A percentile compares a stretch with the other conserved stretches of the same genome.
These are phyloP conservation scores for Catostomus latipinnis DNA, from an alignment of 2,797 vertebrate genomes.

Conservation along the genomic window DNA sequence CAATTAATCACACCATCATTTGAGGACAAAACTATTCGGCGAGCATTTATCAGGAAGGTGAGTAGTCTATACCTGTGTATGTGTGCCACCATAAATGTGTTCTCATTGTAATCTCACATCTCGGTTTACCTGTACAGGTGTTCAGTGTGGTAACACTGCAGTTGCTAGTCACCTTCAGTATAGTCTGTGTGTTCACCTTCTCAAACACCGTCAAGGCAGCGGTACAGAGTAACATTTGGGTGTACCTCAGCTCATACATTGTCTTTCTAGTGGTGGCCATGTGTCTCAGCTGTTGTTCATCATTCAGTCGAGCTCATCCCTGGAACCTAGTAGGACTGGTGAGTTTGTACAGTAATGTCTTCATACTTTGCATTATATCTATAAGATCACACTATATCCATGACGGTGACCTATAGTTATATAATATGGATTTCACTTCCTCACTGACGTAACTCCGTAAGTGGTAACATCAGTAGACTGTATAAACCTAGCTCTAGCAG, in stretches of 20 bases:
- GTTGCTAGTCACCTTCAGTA: slow-evolving; percentile 84
- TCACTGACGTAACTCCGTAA: background rate
- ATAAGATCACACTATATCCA: background rate
- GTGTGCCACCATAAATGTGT: background rate
- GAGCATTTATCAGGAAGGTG: slow-evolving; percentile 65
- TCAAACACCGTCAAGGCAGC: slow-evolving; percentile 77
- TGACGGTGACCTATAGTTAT: background rate
- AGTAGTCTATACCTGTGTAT: background rate
- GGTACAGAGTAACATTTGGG: slow-evolving; percentile 78
- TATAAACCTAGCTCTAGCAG: background rate
- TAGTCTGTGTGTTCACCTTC: slow-evolving; percentile 85
- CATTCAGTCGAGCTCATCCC: slow-evolving; percentile 84
- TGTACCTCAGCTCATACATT: slow-evolving; percentile 83
- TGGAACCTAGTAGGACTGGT: slow-evolving; percentile 91
- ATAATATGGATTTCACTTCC: background rate
- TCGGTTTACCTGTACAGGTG: slow-evolving; percentile 73
- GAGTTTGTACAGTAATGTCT: slow-evolving; percentile 51
- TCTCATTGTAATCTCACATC: background rate
- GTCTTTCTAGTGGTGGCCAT: slow-evolving; percentile 80
- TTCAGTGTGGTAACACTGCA: slow-evolving; percentile 88
- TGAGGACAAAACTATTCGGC: slow-evolving; percentile 53
- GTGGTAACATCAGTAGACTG: background rate
- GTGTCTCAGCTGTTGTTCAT: slow-evolving; percentile 75
- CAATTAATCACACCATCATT: slow-evolving; percentile 18
- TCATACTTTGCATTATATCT: background rate